Evolutionary conservation across 2,888 invertebrate genomes (phyloP).

Genomic region (Monoplex corrugatus): DNA sequence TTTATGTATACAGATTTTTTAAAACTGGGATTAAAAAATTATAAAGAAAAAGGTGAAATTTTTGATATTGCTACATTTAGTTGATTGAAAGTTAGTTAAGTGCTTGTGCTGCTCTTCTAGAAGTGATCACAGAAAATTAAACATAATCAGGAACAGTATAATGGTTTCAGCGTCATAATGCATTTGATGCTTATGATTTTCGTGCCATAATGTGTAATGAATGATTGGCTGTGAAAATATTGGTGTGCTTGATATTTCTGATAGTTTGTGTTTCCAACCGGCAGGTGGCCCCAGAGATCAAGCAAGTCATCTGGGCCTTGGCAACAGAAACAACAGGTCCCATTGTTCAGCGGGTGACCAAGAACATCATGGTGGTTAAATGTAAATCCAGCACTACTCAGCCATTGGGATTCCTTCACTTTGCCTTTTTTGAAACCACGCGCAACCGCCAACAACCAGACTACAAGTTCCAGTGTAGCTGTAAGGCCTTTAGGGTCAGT

Average conservation of each 20-base stretch:
- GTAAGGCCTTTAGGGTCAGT: slow-evolving; percentile 84
- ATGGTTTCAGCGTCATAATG: no score
- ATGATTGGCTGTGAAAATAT: no score
- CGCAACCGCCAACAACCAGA: slow-evolving; percentile 80
- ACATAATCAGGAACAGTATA: no score
- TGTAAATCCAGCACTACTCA: slow-evolving; percentile 87
- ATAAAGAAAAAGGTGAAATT: no score
- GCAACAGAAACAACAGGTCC: slow-evolving; percentile 85
- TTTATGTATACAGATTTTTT: no score
- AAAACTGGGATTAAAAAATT: no score
- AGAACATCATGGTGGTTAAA: slow-evolving; percentile 88
- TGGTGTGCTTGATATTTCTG: neutral
- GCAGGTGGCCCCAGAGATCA: slow-evolving; percentile 85
- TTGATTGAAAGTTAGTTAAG: no score
- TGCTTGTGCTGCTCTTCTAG: no score
- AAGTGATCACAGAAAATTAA: no score
- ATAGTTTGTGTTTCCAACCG: slow-evolving; percentile 80
- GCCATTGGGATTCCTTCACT: slow-evolving; percentile 88
- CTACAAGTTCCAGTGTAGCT: slow-evolving; percentile 85
- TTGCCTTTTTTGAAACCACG: slow-evolving; percentile 83
- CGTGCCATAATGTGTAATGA: no score
- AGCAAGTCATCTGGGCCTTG: slow-evolving; percentile 85
- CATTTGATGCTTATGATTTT: no score
- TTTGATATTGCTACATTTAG: no score
- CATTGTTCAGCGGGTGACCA: slow-evolving; percentile 87